Evolutionary conservation across 2,888 invertebrate species (phyloP).

Genomic region (Eucera pruinosa): DNA sequence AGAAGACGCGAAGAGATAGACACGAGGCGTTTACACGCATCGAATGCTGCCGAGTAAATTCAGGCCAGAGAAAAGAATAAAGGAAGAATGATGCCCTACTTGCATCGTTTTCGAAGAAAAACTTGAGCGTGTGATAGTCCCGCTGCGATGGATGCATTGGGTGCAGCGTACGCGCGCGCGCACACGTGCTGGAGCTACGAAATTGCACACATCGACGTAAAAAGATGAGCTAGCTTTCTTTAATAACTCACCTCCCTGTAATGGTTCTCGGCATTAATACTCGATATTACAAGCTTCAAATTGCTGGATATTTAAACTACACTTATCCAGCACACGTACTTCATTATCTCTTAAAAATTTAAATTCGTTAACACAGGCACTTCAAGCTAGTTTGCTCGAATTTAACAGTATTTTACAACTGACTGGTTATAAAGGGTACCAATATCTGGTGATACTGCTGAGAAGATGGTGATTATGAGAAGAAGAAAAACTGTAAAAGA

Average conservation of each 20-base stretch:
- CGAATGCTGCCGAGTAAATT: slow-evolving; percentile 47
- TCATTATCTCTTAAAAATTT: slow-evolving; percentile 2
- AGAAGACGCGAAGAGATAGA: slow-evolving; percentile 15
- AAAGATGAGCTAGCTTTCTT: slow-evolving; percentile 33
- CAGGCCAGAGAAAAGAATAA: slow-evolving; percentile 40
- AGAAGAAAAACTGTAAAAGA: too few species aligned
- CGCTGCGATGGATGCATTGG: slow-evolving; percentile 1
- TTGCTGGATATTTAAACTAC: neutral
- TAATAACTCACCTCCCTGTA: slow-evolving; percentile 16
- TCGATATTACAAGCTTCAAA: slow-evolving; percentile 16
- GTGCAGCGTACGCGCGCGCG: neutral
- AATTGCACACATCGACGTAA: slow-evolving; percentile 29
- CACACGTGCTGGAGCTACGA: neutral
- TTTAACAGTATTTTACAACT: slow-evolving; percentile 2
- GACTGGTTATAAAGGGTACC: slow-evolving; percentile 6
- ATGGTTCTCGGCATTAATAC: slow-evolving; percentile 26
- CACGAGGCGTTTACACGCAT: slow-evolving; percentile 8
- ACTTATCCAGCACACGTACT: slow-evolving; percentile 1
- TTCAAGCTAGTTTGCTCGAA: slow-evolving; percentile 3
- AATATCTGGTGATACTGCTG: too few species aligned
- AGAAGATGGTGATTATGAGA: too few species aligned
- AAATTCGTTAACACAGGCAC: neutral
- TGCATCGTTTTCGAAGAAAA: slow-evolving; percentile 54
- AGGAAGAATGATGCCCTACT: slow-evolving; percentile 65
- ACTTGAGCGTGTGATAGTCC: slow-evolving; percentile 26